Base-by-base conservation (phyloP, 2,113 vertebrate species). In the Asarcornis scutulata region DNA sequence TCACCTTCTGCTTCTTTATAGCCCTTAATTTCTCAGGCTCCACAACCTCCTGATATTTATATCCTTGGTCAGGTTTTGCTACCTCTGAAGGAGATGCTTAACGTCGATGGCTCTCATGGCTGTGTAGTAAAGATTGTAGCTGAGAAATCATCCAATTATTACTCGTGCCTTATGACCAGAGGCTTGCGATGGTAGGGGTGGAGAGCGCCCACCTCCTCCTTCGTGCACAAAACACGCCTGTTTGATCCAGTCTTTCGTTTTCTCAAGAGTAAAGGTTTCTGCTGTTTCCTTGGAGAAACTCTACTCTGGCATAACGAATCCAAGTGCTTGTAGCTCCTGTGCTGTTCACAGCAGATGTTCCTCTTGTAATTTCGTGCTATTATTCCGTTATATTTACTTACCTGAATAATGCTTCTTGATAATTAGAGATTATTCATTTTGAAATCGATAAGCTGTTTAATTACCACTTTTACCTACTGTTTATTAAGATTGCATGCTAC, bases 391-490 rank as follows among this genome's bases (percentile, higher is more conserved):
- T 79, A 69, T 84, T 93, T 81, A 36, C 67, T 50, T 36, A 64
- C 48, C 62, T 60, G 32, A 75, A 42, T 52, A 85, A 60, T 29
- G 26, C 71, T 93, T 31, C 81, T 76, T 52, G 72, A 73, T 76
- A 85, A 60, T 6, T 84, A 58, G 36, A 85, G 79, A 73, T 83
- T 21, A 32, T 64, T 46, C 52, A 13, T 78, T 88, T 87, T 77
- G 44, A 91, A 85, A 76, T 83, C 42, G 31, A 48, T 22, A 82
- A 67, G 34, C 17, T 32, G 55, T 63, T 82, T 76, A 73, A 91
- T 94, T 78, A 52, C 60, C 40, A 17, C 50, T 44, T 91, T 72
- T 69, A 31, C 66, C 80, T 75, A 22, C 85, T 76, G 48, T 60
- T 93, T 52, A 55, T 83, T 88, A 86, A 53, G 31, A 14, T 69